Conservation (phyloP, 2,113 vertebrate species). For the Panurus biarmicus region DNA sequence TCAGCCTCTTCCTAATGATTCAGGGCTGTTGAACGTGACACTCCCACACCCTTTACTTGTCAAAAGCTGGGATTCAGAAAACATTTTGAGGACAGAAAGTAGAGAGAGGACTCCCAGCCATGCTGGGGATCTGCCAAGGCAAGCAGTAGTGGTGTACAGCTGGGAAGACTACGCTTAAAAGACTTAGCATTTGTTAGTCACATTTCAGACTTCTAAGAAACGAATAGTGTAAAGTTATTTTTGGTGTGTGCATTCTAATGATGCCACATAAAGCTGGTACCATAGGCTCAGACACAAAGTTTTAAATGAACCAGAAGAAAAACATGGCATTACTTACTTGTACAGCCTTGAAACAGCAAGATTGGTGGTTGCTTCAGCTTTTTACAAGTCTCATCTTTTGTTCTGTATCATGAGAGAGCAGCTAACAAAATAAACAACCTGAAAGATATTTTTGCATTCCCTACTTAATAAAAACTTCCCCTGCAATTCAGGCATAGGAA, state of each 20-base stretch:
- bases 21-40: not conserved
- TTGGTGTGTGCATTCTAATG: not conserved
- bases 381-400: not conserved
- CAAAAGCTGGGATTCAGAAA: slow-evolving; percentile 18
- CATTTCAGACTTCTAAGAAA: slow-evolving; percentile 23
- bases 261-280: not conserved
- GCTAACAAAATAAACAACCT: not conserved
- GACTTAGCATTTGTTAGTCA: not conserved
- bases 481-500: not conserved
- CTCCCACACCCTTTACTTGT: not conserved
- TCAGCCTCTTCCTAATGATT: not conserved
- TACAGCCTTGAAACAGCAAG: not conserved
- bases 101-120: not conserved
- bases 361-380: not conserved
- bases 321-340: not conserved
- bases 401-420: not conserved
- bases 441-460: not conserved
- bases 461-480: not conserved
- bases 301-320: not conserved
- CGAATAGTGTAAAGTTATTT: not conserved
- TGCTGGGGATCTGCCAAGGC: not conserved
- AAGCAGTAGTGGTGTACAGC: not conserved
- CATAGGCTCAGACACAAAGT: not conserved
- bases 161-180: not conserved
- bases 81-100: not conserved